Conservation (phyloP, 2,797 vertebrate species). For the Mormyrops boulengeri region DNA sequence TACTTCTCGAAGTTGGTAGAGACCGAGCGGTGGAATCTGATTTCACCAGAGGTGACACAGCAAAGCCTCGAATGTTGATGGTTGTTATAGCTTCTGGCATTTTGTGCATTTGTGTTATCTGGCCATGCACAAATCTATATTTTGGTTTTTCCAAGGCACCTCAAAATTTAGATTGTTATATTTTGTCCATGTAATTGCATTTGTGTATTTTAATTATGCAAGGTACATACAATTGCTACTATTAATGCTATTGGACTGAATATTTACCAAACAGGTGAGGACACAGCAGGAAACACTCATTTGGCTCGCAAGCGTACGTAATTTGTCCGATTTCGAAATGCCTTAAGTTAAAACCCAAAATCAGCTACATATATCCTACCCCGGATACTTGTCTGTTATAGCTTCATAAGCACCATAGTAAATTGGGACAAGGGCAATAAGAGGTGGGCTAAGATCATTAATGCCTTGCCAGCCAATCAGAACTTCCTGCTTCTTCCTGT, state of each 20-base stretch:
- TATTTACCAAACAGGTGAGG: background rate
- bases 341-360: background rate
- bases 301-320: background rate
- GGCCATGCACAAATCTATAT: background rate
- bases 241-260: background rate
- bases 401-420: slow-evolving; percentile 37
- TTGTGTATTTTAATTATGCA: background rate
- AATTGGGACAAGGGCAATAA: slow-evolving; percentile 31
- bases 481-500: slow-evolving; percentile 42
- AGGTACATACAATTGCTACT: background rate
- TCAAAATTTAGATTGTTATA: background rate
- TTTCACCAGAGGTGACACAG: background rate
- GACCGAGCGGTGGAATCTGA: background rate
- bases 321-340: background rate
- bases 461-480: slow-evolving; percentile 54
- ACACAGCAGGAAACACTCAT: background rate
- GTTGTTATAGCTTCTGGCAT: background rate
- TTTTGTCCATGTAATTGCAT: background rate
- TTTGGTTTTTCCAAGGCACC: background rate
- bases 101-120: background rate
- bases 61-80: background rate
- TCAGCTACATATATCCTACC: background rate
- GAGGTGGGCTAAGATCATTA: slow-evolving; percentile 48
- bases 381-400: background rate
- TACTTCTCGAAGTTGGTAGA: background rate